These are phyloP conservation scores for Copidosoma floridanum DNA, from an alignment of 1,140 invertebrate species.

Conservation along the genomic window DNA sequence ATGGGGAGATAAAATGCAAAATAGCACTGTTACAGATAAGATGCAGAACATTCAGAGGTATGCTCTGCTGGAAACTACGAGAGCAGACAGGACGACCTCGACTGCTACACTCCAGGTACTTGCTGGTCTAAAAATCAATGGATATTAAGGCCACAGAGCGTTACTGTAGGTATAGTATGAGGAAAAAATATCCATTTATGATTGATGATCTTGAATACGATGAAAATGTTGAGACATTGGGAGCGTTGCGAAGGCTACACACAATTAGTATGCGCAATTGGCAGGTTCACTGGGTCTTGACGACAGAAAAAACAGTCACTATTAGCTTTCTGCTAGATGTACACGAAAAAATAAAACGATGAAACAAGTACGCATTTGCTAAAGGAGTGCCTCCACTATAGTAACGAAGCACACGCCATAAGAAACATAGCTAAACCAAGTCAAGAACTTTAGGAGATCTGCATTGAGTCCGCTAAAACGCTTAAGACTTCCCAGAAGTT, in stretches of 20 bases:
- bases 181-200: not conserved
- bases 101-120: slow-evolving; percentile 25
- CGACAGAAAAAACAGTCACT: too few relatives aligned
- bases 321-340: too few relatives aligned
- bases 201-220: not conserved
- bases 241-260: too few relatives aligned
- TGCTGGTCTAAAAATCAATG: slow-evolving; percentile 9
- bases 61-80: slow-evolving; percentile 28
- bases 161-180: slow-evolving; percentile 6
- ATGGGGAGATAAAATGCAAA: slow-evolving; percentile 29
- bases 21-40: not conserved
- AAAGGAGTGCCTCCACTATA: not conserved
- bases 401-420: too few relatives aligned
- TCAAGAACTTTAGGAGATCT: too few relatives aligned
- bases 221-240: not conserved
- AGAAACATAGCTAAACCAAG: too few relatives aligned
- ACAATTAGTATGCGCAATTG: too few relatives aligned
- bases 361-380: not conserved
- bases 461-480: too few relatives aligned
- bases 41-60: slow-evolving; percentile 25
- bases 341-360: not conserved
- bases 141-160: slow-evolving; percentile 2
- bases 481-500: too few relatives aligned
- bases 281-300: too few relatives aligned
- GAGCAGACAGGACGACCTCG: slow-evolving; percentile 34